Percentiles rank a stretch among this genome's conserved stretches.
These are phyloP conservation scores for Xylota segnis DNA, from an alignment of 2,888 invertebrate genomes.

Conservation along the genomic window DNA sequence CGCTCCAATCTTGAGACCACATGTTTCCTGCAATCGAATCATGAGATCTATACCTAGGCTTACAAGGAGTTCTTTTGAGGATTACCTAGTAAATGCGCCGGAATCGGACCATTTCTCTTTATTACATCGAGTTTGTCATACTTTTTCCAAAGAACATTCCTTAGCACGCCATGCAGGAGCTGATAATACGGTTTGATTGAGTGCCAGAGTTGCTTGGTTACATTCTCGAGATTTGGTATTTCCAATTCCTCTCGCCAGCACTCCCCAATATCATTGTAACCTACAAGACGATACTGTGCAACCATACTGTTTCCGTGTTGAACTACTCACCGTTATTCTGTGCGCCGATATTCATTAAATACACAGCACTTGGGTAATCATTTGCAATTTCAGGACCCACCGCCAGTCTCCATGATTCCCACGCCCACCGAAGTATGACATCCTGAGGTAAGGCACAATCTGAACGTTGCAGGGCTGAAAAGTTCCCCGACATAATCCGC, in stretches of 20 bases:
- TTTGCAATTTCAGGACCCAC: conserved; percentile 86
- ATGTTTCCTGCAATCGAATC: conserved; percentile 86
- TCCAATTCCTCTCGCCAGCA: conserved; percentile 89
- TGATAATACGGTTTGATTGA: conserved; percentile 88
- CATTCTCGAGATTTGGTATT: conserved; percentile 85
- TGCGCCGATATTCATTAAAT: conserved; percentile 88
- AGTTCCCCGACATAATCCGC: conserved; percentile 85
- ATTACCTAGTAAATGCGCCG: conserved; percentile 89
- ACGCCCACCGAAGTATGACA: conserved; percentile 86
- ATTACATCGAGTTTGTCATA: conserved; percentile 86
- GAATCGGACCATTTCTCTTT: conserved; percentile 87
- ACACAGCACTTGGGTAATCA: conserved; percentile 86
- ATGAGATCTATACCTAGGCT: background rate
- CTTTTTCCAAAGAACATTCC: conserved; percentile 86
- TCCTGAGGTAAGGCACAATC: conserved; percentile 80
- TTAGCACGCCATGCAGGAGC: conserved; percentile 90
- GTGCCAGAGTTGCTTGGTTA: conserved; percentile 86
- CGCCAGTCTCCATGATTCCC: conserved; percentile 89
- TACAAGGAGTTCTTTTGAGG: background rate
- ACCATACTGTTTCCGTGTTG: background rate
- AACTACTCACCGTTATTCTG: conserved; percentile 86
- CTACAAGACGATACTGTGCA: conserved; percentile 82
- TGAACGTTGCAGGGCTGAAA: conserved; percentile 65
- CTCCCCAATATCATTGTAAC: conserved; percentile 87
- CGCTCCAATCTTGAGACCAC: conserved; percentile 90